Evolutionary conservation across 2,888 invertebrate species (phyloP), one percentile per base, ranked within the genome.

Genomic region (Lasiommata megera): DNA sequence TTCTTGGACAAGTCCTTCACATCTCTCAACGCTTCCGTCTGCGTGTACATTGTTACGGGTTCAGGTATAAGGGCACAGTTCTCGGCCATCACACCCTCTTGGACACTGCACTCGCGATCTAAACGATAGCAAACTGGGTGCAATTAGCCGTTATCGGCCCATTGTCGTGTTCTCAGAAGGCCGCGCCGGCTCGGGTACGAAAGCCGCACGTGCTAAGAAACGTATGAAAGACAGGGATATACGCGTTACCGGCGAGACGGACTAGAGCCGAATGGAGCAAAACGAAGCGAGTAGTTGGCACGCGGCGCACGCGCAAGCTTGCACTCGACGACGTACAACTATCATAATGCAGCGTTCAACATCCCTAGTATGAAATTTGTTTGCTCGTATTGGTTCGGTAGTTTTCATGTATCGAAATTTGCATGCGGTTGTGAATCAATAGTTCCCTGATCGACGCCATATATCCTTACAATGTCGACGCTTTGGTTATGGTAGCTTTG

Each of bases 1-100:
- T 86, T 89, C 75, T 84, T 85, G 12, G 88, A 85, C 73, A 83
- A 73, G 76, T 88, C 88, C 71, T 83, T 83, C 37, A 74, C 76
- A 60, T 84, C 84, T 67, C 77, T 84, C 71, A 80, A 60, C 18
- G 70, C 73, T 64, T 84, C 81, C 60, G 82, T 76, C 70, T 84
- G 84, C 17, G 83, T 81, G 66, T 86, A 87, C 84, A 88, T 86
- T 41, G 76, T 71, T 67, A 74, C 69, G 38, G 77, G 71, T 64
- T 82, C 77, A 56, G 81, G 78, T 72, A 87, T 84, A 44, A 87
- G 76, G 61, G 84, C 83, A 79, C 82, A 78, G 67, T 84, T 85
- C 76, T 87, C 83, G 63, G 82, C 82, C 88, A 88, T 88, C 75
- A 78, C 80, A 79, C 70, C 65, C 66, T 67, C 62, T 28, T 36